Percentiles rank a stretch among this genome's conserved stretches.
These are phyloP conservation scores for Drosophila lacertosa DNA, from an alignment of 1,140 invertebrate genomes.

Conservation along the genomic window DNA sequence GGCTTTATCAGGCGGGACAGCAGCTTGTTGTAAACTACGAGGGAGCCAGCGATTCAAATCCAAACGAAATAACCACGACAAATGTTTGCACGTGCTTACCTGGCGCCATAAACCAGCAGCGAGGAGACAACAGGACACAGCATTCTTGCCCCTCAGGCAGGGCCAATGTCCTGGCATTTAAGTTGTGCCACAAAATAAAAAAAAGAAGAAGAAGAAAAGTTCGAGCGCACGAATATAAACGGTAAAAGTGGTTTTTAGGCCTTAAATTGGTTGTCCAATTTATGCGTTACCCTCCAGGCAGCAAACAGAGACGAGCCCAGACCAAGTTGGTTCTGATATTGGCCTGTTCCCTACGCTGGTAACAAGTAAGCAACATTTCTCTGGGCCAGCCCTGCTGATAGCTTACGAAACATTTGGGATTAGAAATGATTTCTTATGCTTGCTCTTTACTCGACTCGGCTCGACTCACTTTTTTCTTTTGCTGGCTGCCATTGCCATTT, in stretches of 20 bases:
- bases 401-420: slow-evolving; percentile 73
- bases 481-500: slow-evolving; percentile 60
- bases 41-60: slow-evolving; percentile 70
- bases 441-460: slow-evolving; percentile 25
- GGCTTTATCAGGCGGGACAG: slow-evolving; percentile 58
- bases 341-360: slow-evolving; percentile 31
- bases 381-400: slow-evolving; percentile 40
- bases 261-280: slow-evolving; percentile 82
- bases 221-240: slow-evolving; percentile 72
- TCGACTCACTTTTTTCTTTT: slow-evolving; percentile 19
- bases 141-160: slow-evolving; percentile 33
- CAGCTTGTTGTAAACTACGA: slow-evolving; percentile 74
- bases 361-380: slow-evolving; percentile 59
- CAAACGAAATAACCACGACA: slow-evolving; percentile 80
- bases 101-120: slow-evolving; percentile 64
- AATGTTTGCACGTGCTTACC: slow-evolving; percentile 80
- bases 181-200: too few species aligned
- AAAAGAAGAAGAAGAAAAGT: too few species aligned
- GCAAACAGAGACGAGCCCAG: slow-evolving; percentile 1
- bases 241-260: slow-evolving; percentile 80
- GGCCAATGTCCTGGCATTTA: slow-evolving; percentile 61
- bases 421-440: slow-evolving; percentile 80
- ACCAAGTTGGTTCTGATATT: slow-evolving; percentile 49
- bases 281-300: slow-evolving; percentile 61
- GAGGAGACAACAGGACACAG: slow-evolving; percentile 14